Percentiles rank a stretch among this genome's conserved stretches.
phyloP scores from a whole-genome alignment of 2,888 invertebrate species.

The Ophraella communa region DNA sequence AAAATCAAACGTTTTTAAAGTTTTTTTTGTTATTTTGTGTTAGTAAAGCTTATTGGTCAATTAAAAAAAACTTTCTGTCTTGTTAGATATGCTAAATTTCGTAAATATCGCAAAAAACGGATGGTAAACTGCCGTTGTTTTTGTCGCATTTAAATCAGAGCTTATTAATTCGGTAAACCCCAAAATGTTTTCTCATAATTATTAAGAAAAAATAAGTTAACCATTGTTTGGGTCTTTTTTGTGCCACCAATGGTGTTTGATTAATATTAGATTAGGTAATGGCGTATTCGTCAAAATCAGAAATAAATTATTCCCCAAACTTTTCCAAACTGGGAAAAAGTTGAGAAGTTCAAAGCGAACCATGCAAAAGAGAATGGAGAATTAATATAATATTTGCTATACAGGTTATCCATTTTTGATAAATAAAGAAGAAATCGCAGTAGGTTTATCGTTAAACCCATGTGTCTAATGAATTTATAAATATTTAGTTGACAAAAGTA shows the following conservation, averaged over 20 bases:
- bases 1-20: no score
- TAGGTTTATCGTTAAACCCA: slow-evolving; percentile 22
- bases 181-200: no score
- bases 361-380: slow-evolving; percentile 38
- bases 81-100: no score
- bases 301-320: slow-evolving; percentile 36
- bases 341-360: not conserved
- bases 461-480: not conserved
- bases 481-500: not conserved
- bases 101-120: no score
- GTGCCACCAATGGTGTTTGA: not conserved
- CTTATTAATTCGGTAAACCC: no score
- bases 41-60: no score
- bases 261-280: slow-evolving; percentile 35
- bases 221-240: no score
- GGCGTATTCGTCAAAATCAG: slow-evolving; percentile 40
- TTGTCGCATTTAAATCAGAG: no score
- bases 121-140: no score
- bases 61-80: no score
- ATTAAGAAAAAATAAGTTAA: no score
- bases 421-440: slow-evolving; percentile 42
- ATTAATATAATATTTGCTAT: slow-evolving; percentile 48
- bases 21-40: no score
- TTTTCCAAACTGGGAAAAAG: slow-evolving; percentile 28
- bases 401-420: slow-evolving; percentile 46